Evolutionary conservation across 2,113 vertebrate genomes (phyloP), one percentile per base, ranked within the genome.

Genomic region (Rhizomys pruinosus): DNA sequence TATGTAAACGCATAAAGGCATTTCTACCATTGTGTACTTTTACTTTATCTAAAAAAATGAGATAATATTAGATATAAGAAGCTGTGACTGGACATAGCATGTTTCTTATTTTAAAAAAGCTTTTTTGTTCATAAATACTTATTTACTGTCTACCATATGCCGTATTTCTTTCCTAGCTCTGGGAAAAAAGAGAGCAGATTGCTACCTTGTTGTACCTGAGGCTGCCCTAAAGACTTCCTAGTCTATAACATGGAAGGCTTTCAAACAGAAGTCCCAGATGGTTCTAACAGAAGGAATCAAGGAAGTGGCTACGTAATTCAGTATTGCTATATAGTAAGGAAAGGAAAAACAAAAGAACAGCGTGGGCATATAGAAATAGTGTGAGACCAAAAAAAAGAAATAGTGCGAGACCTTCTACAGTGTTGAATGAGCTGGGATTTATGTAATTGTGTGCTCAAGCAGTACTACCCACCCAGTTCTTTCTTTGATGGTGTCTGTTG

Each of bases 41-140:
- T 86, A 61, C 22, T 61, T 89, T 91, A 85, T 88, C 61, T 77
- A 29, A 52, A 81, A 77, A 69, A 76, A 37, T 85, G 64, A 68
- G 7, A 22, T 81, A 37, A 34, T 84, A 61, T 79, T 91, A 37
- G 69, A 44, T 19, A n/a, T 71, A 44, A 80, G 66, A 47, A 63
- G 37, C 7, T 80, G 39, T 44, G 32, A 7, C 32, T 87, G 27
- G 10, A 13, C 19, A 8, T 72, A 89, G 92, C 23, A 64, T 61
- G 4, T 84, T 42, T 69, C 72, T 92, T 63, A 61, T 63, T 93
- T 84, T 80, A 27, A 73, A 61, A 79, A 61, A 69, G 15, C 4
- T 80, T 10, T 32, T 57, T 89, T 44, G 42, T 69, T 82, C 55
- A 29, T 78, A 68, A 77, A 22, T 84, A 80, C 22, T 93, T 42